Evolutionary conservation across 2,888 invertebrate genomes (phyloP).

Genomic region (Neuroscelio doddi): DNA sequence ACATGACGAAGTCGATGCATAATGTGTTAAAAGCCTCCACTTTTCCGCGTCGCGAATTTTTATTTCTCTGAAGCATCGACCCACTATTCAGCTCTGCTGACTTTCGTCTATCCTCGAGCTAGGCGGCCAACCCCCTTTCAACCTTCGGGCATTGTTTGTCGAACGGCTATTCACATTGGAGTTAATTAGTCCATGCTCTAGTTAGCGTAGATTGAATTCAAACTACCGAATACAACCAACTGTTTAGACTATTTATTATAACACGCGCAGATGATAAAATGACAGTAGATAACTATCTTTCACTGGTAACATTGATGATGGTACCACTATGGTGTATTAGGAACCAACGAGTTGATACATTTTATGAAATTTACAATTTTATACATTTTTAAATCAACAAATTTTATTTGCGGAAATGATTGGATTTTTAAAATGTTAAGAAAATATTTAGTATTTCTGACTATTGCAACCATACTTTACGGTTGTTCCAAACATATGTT

Average conservation of each 20-base stretch:
- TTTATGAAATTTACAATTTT: too few relatives aligned
- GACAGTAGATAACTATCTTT: conserved; percentile 6
- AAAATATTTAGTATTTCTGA: too few relatives aligned
- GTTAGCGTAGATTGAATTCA: conserved; percentile 67
- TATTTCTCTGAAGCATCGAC: conserved; percentile 18
- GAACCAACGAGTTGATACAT: too few relatives aligned
- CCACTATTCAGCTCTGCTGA: conserved; percentile 9
- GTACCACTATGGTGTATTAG: too few relatives aligned
- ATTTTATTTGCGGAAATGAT: too few relatives aligned
- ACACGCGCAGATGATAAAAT: background rate
- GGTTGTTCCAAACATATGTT: too few relatives aligned
- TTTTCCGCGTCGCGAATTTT: conserved; percentile 25
- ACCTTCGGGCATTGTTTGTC: conserved; percentile 53
- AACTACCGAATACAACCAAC: conserved; percentile 47
- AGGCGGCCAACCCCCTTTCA: conserved; percentile 14
- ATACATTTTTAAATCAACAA: too few relatives aligned
- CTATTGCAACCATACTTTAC: too few relatives aligned
- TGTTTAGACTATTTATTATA: conserved; percentile 46
- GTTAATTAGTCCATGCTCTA: conserved; percentile 69
- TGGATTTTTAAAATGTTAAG: too few relatives aligned
- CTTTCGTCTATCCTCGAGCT: conserved; percentile 21
- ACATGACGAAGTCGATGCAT: conserved; percentile 2
- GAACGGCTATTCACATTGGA: conserved; percentile 58
- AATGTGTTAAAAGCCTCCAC: conserved; percentile 15
- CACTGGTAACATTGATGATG: background rate